These are phyloP conservation scores for Autographa pulchrina DNA, from an alignment of 2,888 invertebrate species.

Conservation along the genomic window DNA sequence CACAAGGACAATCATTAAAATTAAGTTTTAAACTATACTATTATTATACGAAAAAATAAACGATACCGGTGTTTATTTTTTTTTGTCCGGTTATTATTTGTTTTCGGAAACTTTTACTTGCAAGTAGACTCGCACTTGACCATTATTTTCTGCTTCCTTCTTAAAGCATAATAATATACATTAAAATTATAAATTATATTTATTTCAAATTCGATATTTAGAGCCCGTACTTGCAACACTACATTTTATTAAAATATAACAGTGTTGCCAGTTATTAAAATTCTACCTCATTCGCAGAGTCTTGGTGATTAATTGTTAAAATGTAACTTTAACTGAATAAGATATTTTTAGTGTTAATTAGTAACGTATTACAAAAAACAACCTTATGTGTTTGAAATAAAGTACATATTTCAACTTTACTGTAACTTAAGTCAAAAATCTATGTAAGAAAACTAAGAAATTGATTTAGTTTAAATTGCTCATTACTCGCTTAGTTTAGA, in stretches of 20 bases:
- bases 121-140: too few relatives aligned
- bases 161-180: too few relatives aligned
- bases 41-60: too few relatives aligned
- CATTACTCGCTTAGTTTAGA: neutral
- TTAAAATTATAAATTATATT: too few relatives aligned
- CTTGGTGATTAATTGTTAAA: constrained; percentile 23
- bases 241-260: constrained; percentile 33
- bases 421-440: neutral
- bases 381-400: neutral
- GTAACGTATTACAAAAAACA: neutral
- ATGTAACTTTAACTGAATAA: constrained; percentile 31
- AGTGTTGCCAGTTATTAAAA: constrained; percentile 26
- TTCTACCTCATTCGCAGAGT: neutral
- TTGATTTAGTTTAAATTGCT: neutral
- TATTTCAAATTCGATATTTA: constrained; percentile 16
- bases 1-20: neutral
- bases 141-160: too few relatives aligned
- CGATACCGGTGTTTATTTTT: too few relatives aligned
- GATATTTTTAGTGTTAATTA: neutral
- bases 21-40: too few relatives aligned
- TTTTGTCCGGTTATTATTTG: too few relatives aligned
- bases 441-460: neutral
- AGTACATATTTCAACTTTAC: neutral
- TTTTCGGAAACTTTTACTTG: too few relatives aligned
- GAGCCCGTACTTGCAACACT: constrained; percentile 31